phyloP scores from a whole-genome alignment of 2,888 invertebrate species.

The Pyrocoelia pectoralis region DNA sequence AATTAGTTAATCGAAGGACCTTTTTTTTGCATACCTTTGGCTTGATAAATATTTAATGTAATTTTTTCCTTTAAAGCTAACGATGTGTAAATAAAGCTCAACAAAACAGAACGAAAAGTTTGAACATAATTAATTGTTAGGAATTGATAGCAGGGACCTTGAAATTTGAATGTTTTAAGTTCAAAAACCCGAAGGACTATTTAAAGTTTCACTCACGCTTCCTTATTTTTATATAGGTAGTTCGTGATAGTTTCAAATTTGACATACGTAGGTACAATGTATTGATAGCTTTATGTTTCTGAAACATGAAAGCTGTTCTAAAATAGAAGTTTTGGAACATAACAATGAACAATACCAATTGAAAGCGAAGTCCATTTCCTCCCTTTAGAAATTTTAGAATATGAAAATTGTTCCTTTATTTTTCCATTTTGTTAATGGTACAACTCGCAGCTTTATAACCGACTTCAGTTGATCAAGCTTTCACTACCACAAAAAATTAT shows the following conservation, averaged over 20 bases:
- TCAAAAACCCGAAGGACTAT: slow-evolving; percentile 24
- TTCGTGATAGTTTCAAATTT: neutral
- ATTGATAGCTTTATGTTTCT: no score
- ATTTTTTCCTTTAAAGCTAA: neutral
- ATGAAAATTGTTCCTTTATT: no score
- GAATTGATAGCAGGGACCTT: slow-evolving; percentile 23
- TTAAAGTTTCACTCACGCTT: slow-evolving; percentile 7
- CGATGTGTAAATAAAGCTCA: neutral
- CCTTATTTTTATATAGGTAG: no score
- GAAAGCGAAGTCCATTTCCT: no score
- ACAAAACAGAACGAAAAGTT: slow-evolving; percentile 11
- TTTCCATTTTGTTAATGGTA: no score
- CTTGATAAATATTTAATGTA: neutral
- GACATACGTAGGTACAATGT: neutral
- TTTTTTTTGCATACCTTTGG: neutral
- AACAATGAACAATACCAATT: no score
- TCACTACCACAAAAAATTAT: no score
- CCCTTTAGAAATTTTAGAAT: no score
- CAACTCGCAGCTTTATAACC: no score
- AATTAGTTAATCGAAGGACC: neutral
- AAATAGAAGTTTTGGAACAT: no score
- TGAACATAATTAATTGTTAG: slow-evolving; percentile 21
- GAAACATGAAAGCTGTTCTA: no score
- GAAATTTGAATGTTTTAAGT: slow-evolving; percentile 16
- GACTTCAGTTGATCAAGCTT: no score